These are phyloP conservation scores for Calliscelio sp. DNA, from an alignment of 2,888 invertebrate species.

Conservation along the genomic window DNA sequence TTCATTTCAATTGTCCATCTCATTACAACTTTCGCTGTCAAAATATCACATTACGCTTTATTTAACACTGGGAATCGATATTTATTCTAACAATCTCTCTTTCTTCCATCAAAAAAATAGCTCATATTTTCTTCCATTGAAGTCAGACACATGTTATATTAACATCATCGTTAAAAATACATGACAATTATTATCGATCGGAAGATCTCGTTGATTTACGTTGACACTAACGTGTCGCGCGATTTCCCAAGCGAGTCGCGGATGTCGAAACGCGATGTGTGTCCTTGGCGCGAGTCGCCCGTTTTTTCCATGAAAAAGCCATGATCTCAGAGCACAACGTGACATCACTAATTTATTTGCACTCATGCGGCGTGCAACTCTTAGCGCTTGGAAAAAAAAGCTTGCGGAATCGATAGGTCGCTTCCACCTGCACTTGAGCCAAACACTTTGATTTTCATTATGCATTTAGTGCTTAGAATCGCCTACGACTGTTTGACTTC, in stretches of 20 bases:
- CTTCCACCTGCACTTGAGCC: slow-evolving; percentile 36
- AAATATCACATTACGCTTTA: too few species aligned
- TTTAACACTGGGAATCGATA: too few species aligned
- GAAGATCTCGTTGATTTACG: slow-evolving; percentile 46
- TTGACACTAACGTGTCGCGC: slow-evolving; percentile 8
- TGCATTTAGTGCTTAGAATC: slow-evolving; percentile 21
- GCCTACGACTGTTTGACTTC: slow-evolving; percentile 4
- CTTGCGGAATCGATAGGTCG: slow-evolving; percentile 47
- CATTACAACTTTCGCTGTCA: not conserved
- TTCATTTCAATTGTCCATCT: not conserved
- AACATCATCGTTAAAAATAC: slow-evolving; percentile 50
- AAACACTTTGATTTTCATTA: slow-evolving; percentile 27
- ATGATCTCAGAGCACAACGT: slow-evolving; percentile 57
- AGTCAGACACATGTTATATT: too few species aligned
- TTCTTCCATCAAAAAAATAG: too few species aligned
- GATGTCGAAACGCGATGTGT: slow-evolving; percentile 52
- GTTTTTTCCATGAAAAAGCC: slow-evolving; percentile 56
- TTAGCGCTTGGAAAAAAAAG: slow-evolving; percentile 40
- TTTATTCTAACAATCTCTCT: not conserved
- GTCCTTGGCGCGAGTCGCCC: slow-evolving; percentile 50
- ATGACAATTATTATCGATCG: slow-evolving; percentile 47
- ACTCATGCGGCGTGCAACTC: slow-evolving; percentile 24
- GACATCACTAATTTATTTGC: slow-evolving; percentile 62
- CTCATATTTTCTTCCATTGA: too few species aligned
- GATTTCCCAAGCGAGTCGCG: slow-evolving; percentile 28